Conservation (phyloP, 2,113 vertebrate species). For the Lycocorax pyrrhopterus region DNA sequence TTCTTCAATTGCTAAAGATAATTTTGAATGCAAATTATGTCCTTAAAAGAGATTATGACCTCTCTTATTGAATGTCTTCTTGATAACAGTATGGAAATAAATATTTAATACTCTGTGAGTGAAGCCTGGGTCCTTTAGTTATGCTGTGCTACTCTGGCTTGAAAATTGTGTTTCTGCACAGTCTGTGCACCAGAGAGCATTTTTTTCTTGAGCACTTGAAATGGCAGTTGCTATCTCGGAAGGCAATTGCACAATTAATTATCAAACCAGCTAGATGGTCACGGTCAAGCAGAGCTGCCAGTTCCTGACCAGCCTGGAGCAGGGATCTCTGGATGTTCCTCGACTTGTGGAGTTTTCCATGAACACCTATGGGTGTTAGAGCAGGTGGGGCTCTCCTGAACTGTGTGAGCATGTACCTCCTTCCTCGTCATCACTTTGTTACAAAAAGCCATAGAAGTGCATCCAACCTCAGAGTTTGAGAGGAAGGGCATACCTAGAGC, state of each 20-base stretch:
- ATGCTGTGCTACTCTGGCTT: neutral
- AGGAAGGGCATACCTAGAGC: neutral
- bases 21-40: constrained; percentile 9
- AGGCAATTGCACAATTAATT: neutral
- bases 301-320: neutral
- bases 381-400: neutral
- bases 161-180: neutral
- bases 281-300: neutral
- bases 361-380: neutral
- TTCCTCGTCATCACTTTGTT: neutral
- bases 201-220: neutral
- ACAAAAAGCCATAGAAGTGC: neutral
- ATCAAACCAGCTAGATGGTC: neutral
- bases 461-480: neutral
- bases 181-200: neutral
- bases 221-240: neutral
- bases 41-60: neutral
- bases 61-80: neutral
- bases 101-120: neutral
- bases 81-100: neutral
- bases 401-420: neutral
- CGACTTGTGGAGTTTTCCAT: neutral
- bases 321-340: neutral
- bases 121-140: neutral
- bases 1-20: neutral